Base-by-base conservation (phyloP, 2,113 vertebrate species). In the Casuarius casuarius region DNA sequence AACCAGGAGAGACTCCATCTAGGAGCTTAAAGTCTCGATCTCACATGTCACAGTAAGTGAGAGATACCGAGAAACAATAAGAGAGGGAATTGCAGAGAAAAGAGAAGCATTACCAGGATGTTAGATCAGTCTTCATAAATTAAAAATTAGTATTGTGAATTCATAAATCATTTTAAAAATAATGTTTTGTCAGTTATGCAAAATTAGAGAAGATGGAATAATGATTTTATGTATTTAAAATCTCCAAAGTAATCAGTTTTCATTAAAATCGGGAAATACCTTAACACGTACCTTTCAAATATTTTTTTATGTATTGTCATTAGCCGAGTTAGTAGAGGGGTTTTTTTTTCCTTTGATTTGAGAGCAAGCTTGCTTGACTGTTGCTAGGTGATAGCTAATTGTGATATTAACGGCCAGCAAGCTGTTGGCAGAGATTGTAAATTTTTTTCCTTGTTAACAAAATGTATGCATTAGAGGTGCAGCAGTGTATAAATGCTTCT, bases 331-430 rank as follows among this genome's bases (percentile, higher is more conserved):
- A 78, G 81, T 25, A 48, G 94, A 94, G 81, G 78, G 33, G 48
- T 76, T 87, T 63, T 81, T 91, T 94, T 98, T 95, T 74, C 42
- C 44, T 91, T 91, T 97, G 72, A 96, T 95, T 96, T 89, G 65
- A 92, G 89, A 97, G 97, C 96, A 97, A 95, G 88, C 91, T 92
- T 93, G 89, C 97, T 97, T 96, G 95, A 87, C 94, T 94, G 97
- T 98, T 98, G 97, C 98, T 97, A 97, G 96, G 97, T 96, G 97
- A 98, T 98, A 18, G 38, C 94, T 98, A 98, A 98, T 98, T 97
- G 92, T 86, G 89, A 94, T 97, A 94, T 95, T 98, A 96, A 89
- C 94, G 97, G 94, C 96, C 96, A 97, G 96, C 94, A 94, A 97
- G 78, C 96, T 97, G 84, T 97, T 98, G 97, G 91, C 94, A 97